Evolutionary conservation across 1,140 invertebrate genomes (phyloP).

Genomic region (Drosophila eugracilis): DNA sequence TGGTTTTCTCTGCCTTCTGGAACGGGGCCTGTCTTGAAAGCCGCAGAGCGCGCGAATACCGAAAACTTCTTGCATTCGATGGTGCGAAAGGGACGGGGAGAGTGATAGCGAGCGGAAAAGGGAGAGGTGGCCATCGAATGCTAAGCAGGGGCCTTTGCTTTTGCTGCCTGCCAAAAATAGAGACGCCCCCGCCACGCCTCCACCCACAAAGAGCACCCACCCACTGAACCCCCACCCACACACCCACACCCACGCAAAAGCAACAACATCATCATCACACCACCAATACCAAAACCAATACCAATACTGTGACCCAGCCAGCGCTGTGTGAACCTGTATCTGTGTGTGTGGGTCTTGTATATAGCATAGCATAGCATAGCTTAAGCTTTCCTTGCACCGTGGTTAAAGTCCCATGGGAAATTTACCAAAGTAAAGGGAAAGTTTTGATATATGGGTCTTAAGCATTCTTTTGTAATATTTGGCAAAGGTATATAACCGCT

Average conservation of each 20-base stretch:
- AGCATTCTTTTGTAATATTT: background rate
- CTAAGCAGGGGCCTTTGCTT: slow-evolving; percentile 44
- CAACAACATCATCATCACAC: slow-evolving; percentile 32
- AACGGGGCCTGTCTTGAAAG: slow-evolving; percentile 76
- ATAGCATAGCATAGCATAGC: slow-evolving; percentile 52
- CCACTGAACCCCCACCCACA: slow-evolving; percentile 24
- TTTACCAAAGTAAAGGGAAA: background rate
- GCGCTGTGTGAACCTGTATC: slow-evolving; percentile 24
- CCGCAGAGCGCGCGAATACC: slow-evolving; percentile 66
- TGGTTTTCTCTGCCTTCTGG: slow-evolving; percentile 56
- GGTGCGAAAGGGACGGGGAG: slow-evolving; percentile 33
- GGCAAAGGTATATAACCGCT: too few species aligned
- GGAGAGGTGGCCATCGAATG: slow-evolving; percentile 33
- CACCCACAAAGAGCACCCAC: slow-evolving; percentile 20
- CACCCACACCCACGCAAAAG: slow-evolving; percentile 29
- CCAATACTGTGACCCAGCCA: slow-evolving; percentile 61
- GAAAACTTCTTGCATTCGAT: slow-evolving; percentile 75
- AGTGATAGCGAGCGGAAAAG: slow-evolving; percentile 20
- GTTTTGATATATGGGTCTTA: too few species aligned
- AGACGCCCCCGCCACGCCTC: slow-evolving; percentile 66
- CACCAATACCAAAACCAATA: slow-evolving; percentile 32
- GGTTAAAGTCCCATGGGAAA: background rate
- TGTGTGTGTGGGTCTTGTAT: slow-evolving; percentile 46
- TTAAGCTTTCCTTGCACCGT: slow-evolving; percentile 70
- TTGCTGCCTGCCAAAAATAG: slow-evolving; percentile 72